Conservation (phyloP, 1,140 invertebrate genomes). For the Yoshiicerus persimilis region DNA sequence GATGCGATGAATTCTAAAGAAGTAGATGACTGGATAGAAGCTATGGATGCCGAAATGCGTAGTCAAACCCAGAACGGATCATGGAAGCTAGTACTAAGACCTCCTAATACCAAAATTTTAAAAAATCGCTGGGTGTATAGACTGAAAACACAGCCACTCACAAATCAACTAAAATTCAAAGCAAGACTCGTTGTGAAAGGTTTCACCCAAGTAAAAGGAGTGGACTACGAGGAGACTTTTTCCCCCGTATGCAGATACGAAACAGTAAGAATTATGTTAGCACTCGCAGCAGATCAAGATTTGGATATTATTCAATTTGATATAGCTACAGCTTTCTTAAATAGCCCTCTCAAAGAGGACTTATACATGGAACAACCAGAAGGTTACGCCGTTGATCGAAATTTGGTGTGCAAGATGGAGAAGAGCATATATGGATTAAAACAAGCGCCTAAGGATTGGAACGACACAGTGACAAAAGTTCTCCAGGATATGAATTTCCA, state of each 20-base stretch:
- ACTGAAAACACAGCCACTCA: conserved; percentile 25
- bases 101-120: background rate
- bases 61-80: conserved; percentile 6
- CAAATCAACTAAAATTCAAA: conserved; percentile 49
- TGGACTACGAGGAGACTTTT: conserved; percentile 44
- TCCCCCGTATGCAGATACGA: background rate
- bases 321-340: background rate
- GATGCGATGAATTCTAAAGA: background rate
- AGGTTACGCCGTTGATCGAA: conserved; percentile 32
- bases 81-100: conserved; percentile 24
- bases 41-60: conserved; percentile 25
- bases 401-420: conserved; percentile 36
- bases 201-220: conserved; percentile 48
- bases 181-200: conserved; percentile 51
- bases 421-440: conserved; percentile 45
- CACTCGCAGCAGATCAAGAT: background rate
- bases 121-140: conserved; percentile 6
- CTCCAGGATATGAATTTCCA: conserved; percentile 54
- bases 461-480: background rate
- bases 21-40: conserved; percentile 8
- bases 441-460: conserved; percentile 32
- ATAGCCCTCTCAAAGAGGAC: background rate
- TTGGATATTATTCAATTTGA: background rate
- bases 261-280: background rate
- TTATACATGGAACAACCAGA: conserved; percentile 49